A percentile compares a stretch with the other conserved stretches of the same genome.
phyloP scores from a whole-genome alignment of 1,140 invertebrate species.

The Drosophila micromelanica region DNA sequence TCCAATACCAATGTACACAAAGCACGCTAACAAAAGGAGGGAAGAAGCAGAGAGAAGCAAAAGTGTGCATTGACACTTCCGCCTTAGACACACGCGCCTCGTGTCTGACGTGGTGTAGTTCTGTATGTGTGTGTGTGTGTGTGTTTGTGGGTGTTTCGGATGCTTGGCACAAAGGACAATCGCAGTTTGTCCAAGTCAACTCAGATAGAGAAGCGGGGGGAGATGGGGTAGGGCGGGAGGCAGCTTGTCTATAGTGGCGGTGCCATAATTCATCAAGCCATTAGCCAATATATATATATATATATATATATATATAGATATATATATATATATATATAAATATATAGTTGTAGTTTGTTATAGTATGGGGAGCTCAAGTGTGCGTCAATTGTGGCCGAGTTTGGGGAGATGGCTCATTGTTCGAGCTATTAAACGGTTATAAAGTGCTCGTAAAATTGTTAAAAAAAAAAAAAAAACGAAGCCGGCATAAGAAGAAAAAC shows the following conservation, averaged over 20 bases:
- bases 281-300: slow-evolving; percentile 60
- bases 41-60: slow-evolving; percentile 25
- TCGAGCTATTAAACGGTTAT: slow-evolving; percentile 78
- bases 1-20: background rate
- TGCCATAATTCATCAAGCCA: slow-evolving; percentile 77
- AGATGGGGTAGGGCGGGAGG: slow-evolving; percentile 5
- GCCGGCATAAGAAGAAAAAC: background rate
- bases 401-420: slow-evolving; percentile 56
- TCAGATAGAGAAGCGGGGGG: slow-evolving; percentile 18
- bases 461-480: slow-evolving; percentile 45
- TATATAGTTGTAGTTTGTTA: slow-evolving; percentile 45
- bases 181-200: slow-evolving; percentile 47
- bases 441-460: slow-evolving; percentile 78
- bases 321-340: slow-evolving; percentile 3
- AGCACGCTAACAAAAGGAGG: slow-evolving; percentile 4
- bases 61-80: slow-evolving; percentile 68
- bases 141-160: slow-evolving; percentile 34
- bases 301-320: slow-evolving; percentile 10
- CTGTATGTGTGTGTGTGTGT: slow-evolving; percentile 16
- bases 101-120: slow-evolving; percentile 13
- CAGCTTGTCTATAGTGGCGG: slow-evolving; percentile 44
- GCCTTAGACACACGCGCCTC: slow-evolving; percentile 66
- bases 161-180: slow-evolving; percentile 53
- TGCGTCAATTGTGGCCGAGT: slow-evolving; percentile 42
- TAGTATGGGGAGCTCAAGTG: slow-evolving; percentile 40